Base-by-base conservation (phyloP, 2,113 vertebrate species). In the Pongo pygmaeus region DNA sequence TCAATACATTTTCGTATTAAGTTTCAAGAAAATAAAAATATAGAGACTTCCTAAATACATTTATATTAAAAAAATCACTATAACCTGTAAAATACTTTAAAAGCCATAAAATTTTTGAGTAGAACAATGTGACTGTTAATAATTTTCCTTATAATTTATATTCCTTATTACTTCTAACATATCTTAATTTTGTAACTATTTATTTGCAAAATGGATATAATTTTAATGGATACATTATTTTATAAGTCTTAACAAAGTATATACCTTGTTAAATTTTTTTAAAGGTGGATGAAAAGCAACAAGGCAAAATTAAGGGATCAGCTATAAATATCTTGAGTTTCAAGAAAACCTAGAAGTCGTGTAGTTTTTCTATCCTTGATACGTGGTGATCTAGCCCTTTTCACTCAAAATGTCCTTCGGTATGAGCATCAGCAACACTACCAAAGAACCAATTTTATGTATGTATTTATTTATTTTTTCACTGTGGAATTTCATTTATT, bases 401-500 rank as follows among this genome's bases (percentile, higher is more conserved):
- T 12, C 11, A 25, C 8, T 69, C 20, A 86, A 88, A 94, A 43
- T 55, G 30, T 40, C 59, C 64, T 14, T 8, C 40, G 27, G 50
- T 16, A 78, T 46, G 35, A 84, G 23, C 17, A 79, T 16, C 5
- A 79, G 2, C 3, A 20, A 38, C 2, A 50, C 5, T 16, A n/a
- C 3, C 74, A 52, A 84, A 64, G 4, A 75, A 87, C 8, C 3
- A 27, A 23, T 80, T 80, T 46, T 30, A 72, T 2, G 52, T 55
- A 55, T 20, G 52, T 55, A 18, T 55, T 20, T 55, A 18, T 55
- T 55, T 55, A 55, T 55, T 20, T 55, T 55, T 55, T 55, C 75
- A 46, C 67, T 27, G 74, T 64, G 96, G 90, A 85, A 93, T 96
- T 80, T 96, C 92, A 92, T 96, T 95, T 96, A 93, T 38, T 96